Base-by-base conservation (phyloP, 2,113 vertebrate genomes). In the Phocoena phocoena region DNA sequence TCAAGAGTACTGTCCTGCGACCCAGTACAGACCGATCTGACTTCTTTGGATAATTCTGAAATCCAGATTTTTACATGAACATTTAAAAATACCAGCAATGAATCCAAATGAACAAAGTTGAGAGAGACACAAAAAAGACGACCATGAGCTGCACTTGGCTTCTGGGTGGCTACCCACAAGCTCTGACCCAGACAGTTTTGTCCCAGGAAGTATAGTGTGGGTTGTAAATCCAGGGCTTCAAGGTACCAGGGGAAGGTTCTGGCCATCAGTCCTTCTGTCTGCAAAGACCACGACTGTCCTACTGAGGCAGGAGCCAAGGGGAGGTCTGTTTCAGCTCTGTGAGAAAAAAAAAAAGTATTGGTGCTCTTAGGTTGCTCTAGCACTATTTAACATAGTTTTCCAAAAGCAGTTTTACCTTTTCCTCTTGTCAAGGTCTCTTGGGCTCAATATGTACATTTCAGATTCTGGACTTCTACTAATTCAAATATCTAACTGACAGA, bases 21-120 rank as follows among this genome's bases (percentile, higher is more conserved):
- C 5, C 8, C 55, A 26, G 8, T 26, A 26, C 8, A 62, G 53
- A 47, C 13, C 33, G 8, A 79, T 25, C 41, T 67, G 60, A 73
- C 11, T 68, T 93, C 60, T 63, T 71, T 41, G 84, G 68, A 95
- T 68, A 77, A 85, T 82, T 91, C 0, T 55, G 63, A 94, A 55
- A 41, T 81, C 36, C 17, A n/a, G 31, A 63, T 36, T 87, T 97
- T 73, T 94, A 74, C 8, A 12, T 73, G 41, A 83, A 47, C 18
- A 74, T 60, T 94, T 73, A 44, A 73, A 90, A 92, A 79, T 70
- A 44, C 6, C 12, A 71, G 33, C 26, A 5, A 36, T 41, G 50
- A 82, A 38, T 53, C 33, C 63, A 70, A 88, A 62, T 80, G 8
- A 84, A 73, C 68, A 38, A 50, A 31, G 14, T 17, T 86, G n/a